phyloP scores from a whole-genome alignment of 2,113 vertebrate genomes.

The Chiloscyllium plagiosum region DNA sequence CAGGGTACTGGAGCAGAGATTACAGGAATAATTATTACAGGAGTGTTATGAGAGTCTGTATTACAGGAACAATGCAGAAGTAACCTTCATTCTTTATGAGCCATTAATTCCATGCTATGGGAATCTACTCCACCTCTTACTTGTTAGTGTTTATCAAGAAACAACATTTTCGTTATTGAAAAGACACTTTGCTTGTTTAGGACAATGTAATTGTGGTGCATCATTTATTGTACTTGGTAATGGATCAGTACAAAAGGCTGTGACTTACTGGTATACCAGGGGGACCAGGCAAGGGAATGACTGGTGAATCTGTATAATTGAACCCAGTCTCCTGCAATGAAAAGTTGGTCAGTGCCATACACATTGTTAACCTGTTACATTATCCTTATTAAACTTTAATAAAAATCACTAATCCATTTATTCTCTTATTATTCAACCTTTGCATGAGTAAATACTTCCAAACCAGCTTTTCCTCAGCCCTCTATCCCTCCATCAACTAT shows the following conservation, averaged over 20 bases:
- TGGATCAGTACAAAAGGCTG: neutral
- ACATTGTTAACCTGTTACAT: neutral
- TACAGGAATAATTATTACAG: neutral
- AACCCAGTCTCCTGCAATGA: constrained; percentile 50
- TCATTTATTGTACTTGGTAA: neutral
- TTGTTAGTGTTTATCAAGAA: neutral
- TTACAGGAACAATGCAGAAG: neutral
- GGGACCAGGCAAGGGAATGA: constrained; percentile 58
- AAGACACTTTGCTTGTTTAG: neutral
- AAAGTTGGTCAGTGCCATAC: neutral
- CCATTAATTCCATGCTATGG: neutral
- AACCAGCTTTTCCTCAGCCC: neutral
- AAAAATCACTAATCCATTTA: neutral
- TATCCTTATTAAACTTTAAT: neutral
- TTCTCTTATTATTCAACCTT: neutral
- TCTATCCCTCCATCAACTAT: too few relatives aligned
- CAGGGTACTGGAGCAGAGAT: neutral
- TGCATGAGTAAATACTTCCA: neutral
- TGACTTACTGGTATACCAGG: constrained; percentile 58
- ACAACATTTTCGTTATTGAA: neutral
- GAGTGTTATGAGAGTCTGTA: neutral
- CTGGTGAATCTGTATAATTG: constrained; percentile 55
- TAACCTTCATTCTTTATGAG: neutral
- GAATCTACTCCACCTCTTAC: neutral
- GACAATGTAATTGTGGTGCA: neutral